Evolutionary conservation across 2,113 vertebrate species (phyloP), one percentile per base, ranked within the genome.

Genomic region (Synodontis membranacea): DNA sequence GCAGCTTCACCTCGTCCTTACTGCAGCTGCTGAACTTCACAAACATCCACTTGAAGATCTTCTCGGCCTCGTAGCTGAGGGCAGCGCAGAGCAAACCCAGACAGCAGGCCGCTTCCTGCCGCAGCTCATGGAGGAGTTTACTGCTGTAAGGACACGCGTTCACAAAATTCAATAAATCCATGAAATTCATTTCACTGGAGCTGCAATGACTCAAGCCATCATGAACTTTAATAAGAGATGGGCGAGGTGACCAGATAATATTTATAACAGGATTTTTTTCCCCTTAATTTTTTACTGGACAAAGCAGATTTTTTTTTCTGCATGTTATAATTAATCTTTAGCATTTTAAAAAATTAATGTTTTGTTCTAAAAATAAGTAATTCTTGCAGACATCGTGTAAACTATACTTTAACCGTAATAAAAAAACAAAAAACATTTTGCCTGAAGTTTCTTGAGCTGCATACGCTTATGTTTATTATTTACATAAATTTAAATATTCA

Each of bases 41-140:
- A 92, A 99, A 99, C 93, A 99, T 96, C 98, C 98, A 99, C 92
- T 98, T 99, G 94, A 99, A 99, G 94, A 99, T 97, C 93, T 97
- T 97, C 94, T 99, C 98, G 0, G 98, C 97, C 93, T 99, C 98
- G 0, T 98, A 99, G 95, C 97, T 98, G 90, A 99, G 92, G 91
- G 96, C 95, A 25, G 96, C 96, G 93, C 97, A 99, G 88, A 99
- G 97, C 92, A 99, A 95, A 89, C 98, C 98, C 89, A 99, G 95
- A 90, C 96, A 99, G 90, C 95, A 95, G 48, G 98, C 97, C n/a
- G 97, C 98, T 85, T 99, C 98, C 94, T 99, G 97, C 90, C 98
- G 95, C 92, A 99, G 90, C 93, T 99, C 98, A 90, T 97, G 97
- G 93, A 99, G 95, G 91, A 99, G 96, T 94, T 99, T 99, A 93